Evolutionary conservation across 2,888 invertebrate species (phyloP), one percentile per base, ranked within the genome.

Genomic region (Mythimna pallens): DNA sequence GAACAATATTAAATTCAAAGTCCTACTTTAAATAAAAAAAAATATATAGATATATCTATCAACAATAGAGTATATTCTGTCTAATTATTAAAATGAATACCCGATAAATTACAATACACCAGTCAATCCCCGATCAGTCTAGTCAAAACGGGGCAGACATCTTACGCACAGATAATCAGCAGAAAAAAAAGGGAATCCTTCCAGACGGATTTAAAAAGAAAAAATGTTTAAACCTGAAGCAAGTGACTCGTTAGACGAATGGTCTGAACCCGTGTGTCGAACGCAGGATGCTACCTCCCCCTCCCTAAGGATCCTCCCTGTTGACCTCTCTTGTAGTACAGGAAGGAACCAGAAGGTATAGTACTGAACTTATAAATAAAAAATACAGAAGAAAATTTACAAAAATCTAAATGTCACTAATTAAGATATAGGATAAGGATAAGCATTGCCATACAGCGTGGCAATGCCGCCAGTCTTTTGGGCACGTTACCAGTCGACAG

Each of bases 181-280:
- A 20, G 74, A 74, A 86, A 30, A 76, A 68, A 55, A 57, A 54
- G 30, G 25, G 57, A 65, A 84, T 73, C 43, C 30, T 70, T 65
- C 70, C 80, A 80, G 81, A 72, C 82, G 79, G 84, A 83, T 86
- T 89, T 85, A 89, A 87, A 88, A 86, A 88, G 86, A 88, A 89
- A 87, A 86, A 89, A 88, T 91, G 89, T 90, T 91, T 89, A 89
- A 89, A 90, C 88, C 85, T 86, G 86, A 88, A 88, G 87, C 89
- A 84, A 90, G 87, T 91, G 89, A 92, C 90, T 93, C 92, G 92
- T 93, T 92, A 93, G 91, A 93, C 89, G 92, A 91, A 91, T 92
- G 90, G 89, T 85, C 87, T 82, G 89, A 84, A 84, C 86, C 87
- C 88, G 89, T 92, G 93, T 91, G 91, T 93, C 90, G 91, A 93